phyloP scores from a whole-genome alignment of 2,797 vertebrate genomes.

The Varecia variegata region DNA sequence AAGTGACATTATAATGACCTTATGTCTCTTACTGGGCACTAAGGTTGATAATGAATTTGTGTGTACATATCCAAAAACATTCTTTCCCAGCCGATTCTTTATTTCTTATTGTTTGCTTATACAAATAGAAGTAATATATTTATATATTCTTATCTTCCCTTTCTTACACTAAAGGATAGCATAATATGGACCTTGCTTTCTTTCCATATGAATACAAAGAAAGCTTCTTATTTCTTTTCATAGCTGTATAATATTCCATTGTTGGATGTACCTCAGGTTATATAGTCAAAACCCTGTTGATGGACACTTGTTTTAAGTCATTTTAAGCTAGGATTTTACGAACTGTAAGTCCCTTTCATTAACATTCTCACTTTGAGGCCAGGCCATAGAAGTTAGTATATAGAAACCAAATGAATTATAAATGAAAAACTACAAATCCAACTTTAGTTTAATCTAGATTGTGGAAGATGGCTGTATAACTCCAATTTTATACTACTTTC shows the following conservation, averaged over 20 bases:
- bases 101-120: slow-evolving; percentile 27
- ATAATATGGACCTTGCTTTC: neutral
- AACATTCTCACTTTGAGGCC: neutral
- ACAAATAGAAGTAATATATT: neutral
- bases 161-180: neutral
- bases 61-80: neutral
- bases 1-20: slow-evolving; percentile 11
- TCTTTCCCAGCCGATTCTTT: neutral
- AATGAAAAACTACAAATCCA: neutral
- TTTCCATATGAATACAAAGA: neutral
- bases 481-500: neutral
- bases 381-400: neutral
- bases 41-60: slow-evolving; percentile 14
- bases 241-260: neutral
- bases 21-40: neutral
- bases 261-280: neutral
- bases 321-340: slow-evolving; percentile 29
- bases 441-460: neutral
- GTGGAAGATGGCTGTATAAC: neutral
- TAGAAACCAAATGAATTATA: slow-evolving; percentile 26
- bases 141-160: neutral
- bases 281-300: neutral
- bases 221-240: neutral
- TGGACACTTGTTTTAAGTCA: neutral
- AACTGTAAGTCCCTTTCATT: neutral